Percentiles rank a stretch among this genome's conserved stretches.
Conservation (phyloP, 2,113 vertebrate species). For the Microtus montanus region DNA sequence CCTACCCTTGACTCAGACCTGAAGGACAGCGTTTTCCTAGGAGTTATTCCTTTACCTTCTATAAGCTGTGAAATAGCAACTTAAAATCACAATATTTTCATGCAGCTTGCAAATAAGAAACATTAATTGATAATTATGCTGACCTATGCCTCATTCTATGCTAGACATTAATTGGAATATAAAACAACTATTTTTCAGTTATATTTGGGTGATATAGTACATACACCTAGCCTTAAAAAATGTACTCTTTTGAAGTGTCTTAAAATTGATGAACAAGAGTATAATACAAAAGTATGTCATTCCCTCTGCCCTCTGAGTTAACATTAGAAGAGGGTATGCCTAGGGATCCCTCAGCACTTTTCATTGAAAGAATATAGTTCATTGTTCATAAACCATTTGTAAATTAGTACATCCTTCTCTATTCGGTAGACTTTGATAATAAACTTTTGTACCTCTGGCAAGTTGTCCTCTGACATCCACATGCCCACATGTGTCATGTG, state of each 20-base stretch:
- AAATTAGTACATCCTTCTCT: neutral
- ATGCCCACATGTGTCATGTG: neutral
- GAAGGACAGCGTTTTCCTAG: neutral
- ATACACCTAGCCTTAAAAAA: neutral
- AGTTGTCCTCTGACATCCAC: neutral
- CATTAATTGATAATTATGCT: conserved; percentile 2
- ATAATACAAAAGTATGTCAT: neutral
- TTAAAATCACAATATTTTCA: neutral
- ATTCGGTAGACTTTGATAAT: neutral
- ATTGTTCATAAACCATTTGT: neutral
- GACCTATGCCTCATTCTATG: neutral
- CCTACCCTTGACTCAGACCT: neutral
- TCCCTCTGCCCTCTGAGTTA: neutral
- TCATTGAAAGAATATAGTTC: neutral
- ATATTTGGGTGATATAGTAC: neutral
- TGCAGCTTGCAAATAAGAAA: conserved; percentile 24
- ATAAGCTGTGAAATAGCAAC: neutral
- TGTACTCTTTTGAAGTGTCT: neutral
- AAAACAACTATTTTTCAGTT: neutral
- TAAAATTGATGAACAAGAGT: neutral
- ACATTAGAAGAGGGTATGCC: neutral
- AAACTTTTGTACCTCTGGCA: neutral
- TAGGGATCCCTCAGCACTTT: neutral
- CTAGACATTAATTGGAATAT: neutral
- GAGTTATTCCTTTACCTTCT: conserved; percentile 2